Evolutionary conservation across 2,888 invertebrate genomes (phyloP).

Genomic region (Lobophora halterata): DNA sequence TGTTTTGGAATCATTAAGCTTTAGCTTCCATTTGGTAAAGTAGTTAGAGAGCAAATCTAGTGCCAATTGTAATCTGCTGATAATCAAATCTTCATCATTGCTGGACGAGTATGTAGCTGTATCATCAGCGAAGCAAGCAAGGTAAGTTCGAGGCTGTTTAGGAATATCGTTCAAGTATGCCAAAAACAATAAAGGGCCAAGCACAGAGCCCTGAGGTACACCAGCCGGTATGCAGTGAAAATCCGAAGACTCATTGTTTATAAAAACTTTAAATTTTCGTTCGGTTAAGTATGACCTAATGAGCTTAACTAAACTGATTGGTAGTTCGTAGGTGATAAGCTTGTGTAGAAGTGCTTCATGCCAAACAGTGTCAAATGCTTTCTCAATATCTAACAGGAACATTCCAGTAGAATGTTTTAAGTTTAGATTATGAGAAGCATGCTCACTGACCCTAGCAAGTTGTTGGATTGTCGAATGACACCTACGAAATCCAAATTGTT

Average conservation of each 20-base stretch:
- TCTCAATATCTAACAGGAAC: too few relatives aligned
- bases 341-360: too few relatives aligned
- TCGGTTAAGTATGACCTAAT: not conserved
- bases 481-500: too few relatives aligned
- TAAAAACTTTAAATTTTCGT: not conserved
- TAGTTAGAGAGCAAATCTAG: not conserved
- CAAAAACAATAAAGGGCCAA: constrained; percentile 10
- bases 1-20: constrained; percentile 6
- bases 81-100: constrained; percentile 3
- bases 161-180: constrained; percentile 13
- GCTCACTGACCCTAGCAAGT: too few relatives aligned
- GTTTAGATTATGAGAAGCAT: too few relatives aligned
- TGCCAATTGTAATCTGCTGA: constrained; percentile 3
- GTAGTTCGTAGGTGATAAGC: too few relatives aligned
- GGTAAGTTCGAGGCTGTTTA: constrained; percentile 6
- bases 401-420: too few relatives aligned
- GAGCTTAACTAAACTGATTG: too few relatives aligned
- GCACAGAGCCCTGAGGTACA: constrained; percentile 17
- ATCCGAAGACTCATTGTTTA: not conserved
- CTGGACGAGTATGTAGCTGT: constrained; percentile 5
- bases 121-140: constrained; percentile 1
- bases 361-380: too few relatives aligned
- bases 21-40: constrained; percentile 5
- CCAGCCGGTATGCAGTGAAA: not conserved
- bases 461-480: too few relatives aligned